Base-by-base conservation (phyloP, 2,888 invertebrate genomes). In the Napeogenes sylphis region DNA sequence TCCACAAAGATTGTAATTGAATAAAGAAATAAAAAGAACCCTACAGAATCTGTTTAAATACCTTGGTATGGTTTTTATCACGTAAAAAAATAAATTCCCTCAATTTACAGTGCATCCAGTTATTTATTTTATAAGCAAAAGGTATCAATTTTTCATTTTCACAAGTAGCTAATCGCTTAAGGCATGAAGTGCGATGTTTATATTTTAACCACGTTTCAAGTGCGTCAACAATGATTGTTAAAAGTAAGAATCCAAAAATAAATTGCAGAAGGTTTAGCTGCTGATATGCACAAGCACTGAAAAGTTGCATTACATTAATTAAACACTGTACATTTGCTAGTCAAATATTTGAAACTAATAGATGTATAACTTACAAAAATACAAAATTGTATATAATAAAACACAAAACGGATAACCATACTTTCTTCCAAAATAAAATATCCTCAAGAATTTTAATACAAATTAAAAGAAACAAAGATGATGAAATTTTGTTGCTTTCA, bases 31-130 rank as follows among this genome's bases (percentile, higher is more conserved):
- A 45, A 56, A n/a, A 56, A 35, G 38, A 33, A 4, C 2, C 0
- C 55, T 30, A 12, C 4, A 57, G 30, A 42, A 32, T 4, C 42
- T 30, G 71, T 73, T 79, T 76, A 21, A 21, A 21, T 21, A 89
- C 90, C 79, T 90, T 89, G 42, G 90, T 84, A 62, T 85, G 89
- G 74, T 90, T 89, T 46, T 74, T 82, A 78, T 85, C 83, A 65
- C 89, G 77, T 70, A 90, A 68, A 69, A 76, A 77, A 64, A 87
- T 73, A 71, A 81, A 84, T 55, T 84, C 81, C 64, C 71, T 71
- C 75, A 80, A 81, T 74, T 74, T 80, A 62, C 70, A 82, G 45
- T 71, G 68, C 55, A 83, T 46, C 80, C 82, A 84, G 33, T 72
- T 70, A 57, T 73, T 75, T 2, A 80, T 63, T 64, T 77, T 71